Conservation (phyloP, 2,888 invertebrate genomes). For the Diabrotica balteata region DNA sequence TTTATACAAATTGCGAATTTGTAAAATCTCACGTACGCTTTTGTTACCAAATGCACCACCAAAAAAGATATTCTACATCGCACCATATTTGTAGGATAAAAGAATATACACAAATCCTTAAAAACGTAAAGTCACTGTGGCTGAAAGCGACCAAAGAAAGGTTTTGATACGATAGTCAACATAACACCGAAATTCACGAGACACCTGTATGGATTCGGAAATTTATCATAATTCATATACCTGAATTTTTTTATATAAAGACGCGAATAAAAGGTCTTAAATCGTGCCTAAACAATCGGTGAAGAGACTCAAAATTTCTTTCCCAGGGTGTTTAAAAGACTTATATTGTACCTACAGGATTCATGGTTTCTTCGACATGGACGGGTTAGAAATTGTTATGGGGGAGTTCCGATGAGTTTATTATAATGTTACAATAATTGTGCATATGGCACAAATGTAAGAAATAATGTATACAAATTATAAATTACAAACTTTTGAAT, state of each 20-base stretch:
- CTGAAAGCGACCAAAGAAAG: constrained; percentile 10
- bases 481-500: no score
- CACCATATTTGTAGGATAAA: background rate
- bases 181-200: constrained; percentile 22
- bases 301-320: constrained; percentile 37
- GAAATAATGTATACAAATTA: no score
- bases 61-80: background rate
- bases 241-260: constrained; percentile 46
- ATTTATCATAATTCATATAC: constrained; percentile 40
- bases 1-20: background rate
- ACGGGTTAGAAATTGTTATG: background rate
- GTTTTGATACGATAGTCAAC: constrained; percentile 2
- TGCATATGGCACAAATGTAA: no score
- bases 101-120: constrained; percentile 9
- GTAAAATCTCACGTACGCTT: background rate
- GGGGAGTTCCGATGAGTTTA: no score
- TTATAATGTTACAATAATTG: no score
- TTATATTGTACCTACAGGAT: background rate
- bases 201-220: constrained; percentile 35
- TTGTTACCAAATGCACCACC: background rate
- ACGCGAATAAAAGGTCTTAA: constrained; percentile 45
- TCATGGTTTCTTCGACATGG: background rate
- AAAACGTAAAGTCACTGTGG: constrained; percentile 21
- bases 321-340: constrained; percentile 31
- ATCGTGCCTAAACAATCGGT: constrained; percentile 40